Conservation (phyloP, 2,113 vertebrate genomes). For the Hyperopisus bebe region DNA sequence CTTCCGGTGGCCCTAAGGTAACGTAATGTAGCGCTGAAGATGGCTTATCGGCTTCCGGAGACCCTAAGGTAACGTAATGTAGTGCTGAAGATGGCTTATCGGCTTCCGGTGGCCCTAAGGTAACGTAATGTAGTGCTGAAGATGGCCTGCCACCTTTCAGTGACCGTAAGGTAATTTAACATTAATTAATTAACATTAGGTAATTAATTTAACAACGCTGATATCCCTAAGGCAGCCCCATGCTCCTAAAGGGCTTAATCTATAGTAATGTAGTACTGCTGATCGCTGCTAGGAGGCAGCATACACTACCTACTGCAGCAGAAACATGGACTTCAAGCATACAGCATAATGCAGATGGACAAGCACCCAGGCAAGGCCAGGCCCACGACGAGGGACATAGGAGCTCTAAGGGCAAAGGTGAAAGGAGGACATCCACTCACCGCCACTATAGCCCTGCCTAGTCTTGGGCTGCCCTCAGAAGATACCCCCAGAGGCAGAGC, state of each 20-base stretch:
- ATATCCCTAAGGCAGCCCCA: not conserved
- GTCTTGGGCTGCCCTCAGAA: conserved; percentile 62
- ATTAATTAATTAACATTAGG: not conserved
- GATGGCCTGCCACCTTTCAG: not conserved
- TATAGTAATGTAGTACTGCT: not conserved
- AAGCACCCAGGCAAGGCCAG: conserved; percentile 10
- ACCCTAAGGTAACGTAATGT: not conserved
- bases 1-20: too few species aligned
- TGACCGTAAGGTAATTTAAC: not conserved
- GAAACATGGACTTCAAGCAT: not conserved
- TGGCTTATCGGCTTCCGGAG: too few species aligned
- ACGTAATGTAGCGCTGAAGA: too few species aligned
- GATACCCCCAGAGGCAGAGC: conserved; percentile 68
- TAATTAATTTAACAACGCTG: not conserved
- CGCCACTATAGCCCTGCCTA: conserved; percentile 59
- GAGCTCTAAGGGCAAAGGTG: conserved; percentile 4
- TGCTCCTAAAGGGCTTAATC: not conserved
- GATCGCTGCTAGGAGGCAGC: not conserved
- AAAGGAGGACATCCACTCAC: conserved; percentile 59
- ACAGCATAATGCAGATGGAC: not conserved
- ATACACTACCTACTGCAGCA: not conserved
- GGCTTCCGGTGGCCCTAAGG: not conserved
- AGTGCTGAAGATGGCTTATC: not conserved
- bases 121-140: not conserved
- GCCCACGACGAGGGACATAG: not conserved